phyloP scores from a whole-genome alignment of 1,140 invertebrate species.

The Tribolium madens region DNA sequence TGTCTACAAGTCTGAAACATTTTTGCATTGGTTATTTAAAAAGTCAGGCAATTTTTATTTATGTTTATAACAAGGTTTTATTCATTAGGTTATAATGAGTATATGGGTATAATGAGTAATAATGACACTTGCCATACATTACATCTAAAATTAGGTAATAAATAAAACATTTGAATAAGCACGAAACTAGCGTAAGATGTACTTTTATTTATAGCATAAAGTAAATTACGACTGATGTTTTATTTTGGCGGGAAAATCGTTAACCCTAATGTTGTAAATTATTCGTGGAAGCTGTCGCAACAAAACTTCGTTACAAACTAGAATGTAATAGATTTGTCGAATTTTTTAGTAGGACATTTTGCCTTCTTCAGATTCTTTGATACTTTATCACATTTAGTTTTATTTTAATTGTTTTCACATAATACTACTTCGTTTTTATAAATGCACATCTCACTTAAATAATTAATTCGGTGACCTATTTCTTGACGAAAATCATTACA shows the following conservation, averaged over 20 bases:
- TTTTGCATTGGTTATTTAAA: no score
- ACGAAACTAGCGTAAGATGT: not conserved
- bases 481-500: not conserved
- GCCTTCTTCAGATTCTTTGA: not conserved
- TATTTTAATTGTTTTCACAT: not conserved
- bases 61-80: not conserved
- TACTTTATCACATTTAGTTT: not conserved
- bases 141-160: conserved; percentile 6
- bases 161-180: not conserved
- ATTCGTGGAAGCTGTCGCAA: not conserved
- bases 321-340: not conserved
- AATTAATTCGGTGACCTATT: not conserved
- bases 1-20: not conserved
- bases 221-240: conserved; percentile 8
- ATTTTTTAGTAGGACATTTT: not conserved
- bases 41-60: no score
- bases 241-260: not conserved
- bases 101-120: no score
- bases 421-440: not conserved
- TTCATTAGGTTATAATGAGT: not conserved
- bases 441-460: not conserved
- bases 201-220: not conserved
- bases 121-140: conserved; percentile 8
- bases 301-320: not conserved
- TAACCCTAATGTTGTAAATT: not conserved